Conservation (phyloP, 2,113 vertebrate genomes). For the Papio anubis region DNA sequence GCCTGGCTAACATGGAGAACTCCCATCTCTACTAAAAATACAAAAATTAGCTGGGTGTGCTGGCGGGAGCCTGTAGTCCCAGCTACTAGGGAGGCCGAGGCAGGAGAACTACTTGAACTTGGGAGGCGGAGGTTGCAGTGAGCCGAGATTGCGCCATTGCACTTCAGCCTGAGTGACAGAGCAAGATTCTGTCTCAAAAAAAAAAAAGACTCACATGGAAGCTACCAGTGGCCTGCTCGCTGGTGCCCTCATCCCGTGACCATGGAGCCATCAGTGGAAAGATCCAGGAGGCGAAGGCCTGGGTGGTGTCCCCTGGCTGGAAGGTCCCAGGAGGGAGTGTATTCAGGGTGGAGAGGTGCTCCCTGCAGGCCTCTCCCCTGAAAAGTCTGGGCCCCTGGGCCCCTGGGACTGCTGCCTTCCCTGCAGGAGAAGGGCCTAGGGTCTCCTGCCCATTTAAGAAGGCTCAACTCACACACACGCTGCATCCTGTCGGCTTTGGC, state of each 20-base stretch:
- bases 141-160: accelerated
- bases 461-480: accelerated
- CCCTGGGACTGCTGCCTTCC: neutral
- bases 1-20: too few species aligned
- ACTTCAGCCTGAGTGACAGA: too few species aligned
- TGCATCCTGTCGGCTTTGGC: neutral
- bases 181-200: too few species aligned
- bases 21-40: too few species aligned
- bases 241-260: neutral
- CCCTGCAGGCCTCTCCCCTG: neutral
- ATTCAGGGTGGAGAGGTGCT: neutral
- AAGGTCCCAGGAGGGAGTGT: neutral
- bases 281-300: neutral
- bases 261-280: neutral
- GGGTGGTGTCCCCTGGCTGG: neutral
- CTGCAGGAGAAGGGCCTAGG: neutral
- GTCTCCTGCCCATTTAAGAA: neutral
- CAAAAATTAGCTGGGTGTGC: too few species aligned
- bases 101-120: too few species aligned
- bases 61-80: too few species aligned
- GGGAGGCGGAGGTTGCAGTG: too few species aligned
- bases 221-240: neutral
- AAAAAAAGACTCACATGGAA: neutral
- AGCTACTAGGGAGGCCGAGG: too few species aligned
- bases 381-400: neutral